Percentiles rank a stretch among this genome's conserved stretches.
Evolutionary conservation across 2,113 vertebrate species (phyloP).

Genomic region (Tamias sibiricus): DNA sequence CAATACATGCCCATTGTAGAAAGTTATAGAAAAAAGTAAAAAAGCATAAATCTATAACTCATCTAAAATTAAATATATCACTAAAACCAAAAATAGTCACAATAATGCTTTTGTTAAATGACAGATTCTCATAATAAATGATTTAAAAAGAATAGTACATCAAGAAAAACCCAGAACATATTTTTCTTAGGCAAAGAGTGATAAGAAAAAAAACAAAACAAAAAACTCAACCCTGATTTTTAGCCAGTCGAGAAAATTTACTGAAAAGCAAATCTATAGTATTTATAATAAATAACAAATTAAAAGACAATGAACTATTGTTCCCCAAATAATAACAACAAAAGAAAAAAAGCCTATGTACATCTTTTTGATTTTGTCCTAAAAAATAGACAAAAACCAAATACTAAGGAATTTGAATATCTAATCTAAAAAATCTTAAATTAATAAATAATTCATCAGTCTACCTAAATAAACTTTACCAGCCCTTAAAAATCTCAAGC

Average conservation of each 20-base stretch:
- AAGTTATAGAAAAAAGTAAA: not conserved
- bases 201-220: not conserved
- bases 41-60: not conserved
- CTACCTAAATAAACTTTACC: not conserved
- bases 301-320: not conserved
- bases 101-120: not conserved
- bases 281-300: not conserved
- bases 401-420: constrained; percentile 8
- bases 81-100: not conserved
- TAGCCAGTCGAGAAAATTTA: not conserved
- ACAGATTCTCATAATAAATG: not conserved
- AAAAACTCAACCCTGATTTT: not conserved
- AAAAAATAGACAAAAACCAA: constrained; percentile 1
- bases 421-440: not conserved
- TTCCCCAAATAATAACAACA: not conserved
- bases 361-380: not conserved
- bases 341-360: not conserved
- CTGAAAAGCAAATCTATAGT: not conserved
- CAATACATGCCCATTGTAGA: not conserved
- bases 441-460: not conserved
- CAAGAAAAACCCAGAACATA: not conserved
- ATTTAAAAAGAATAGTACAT: not conserved
- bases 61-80: not conserved
- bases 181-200: not conserved
- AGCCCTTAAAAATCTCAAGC: not conserved